These are phyloP conservation scores for Drosophila suboccidentalis DNA, from an alignment of 2,888 invertebrate species.

Conservation along the genomic window DNA sequence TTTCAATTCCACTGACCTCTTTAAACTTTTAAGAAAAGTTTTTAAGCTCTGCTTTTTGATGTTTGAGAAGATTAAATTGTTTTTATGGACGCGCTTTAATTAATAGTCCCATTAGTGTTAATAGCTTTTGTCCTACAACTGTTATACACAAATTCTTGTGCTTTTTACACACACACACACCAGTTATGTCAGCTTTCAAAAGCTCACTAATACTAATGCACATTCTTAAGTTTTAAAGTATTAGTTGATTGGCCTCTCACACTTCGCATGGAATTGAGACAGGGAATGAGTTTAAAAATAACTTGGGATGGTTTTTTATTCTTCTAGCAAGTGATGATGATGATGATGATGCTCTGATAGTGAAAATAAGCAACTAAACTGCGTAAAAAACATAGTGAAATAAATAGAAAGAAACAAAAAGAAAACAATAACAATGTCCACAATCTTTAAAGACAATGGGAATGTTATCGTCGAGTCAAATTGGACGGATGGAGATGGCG, in stretches of 20 bases:
- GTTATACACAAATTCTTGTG: conserved; percentile 3
- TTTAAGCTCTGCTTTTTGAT: conserved; percentile 16
- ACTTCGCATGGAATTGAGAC: conserved; percentile 4
- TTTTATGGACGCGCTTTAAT: conserved; percentile 2
- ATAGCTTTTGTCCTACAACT: conserved; percentile 4
- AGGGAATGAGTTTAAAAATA: neutral
- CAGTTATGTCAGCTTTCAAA: conserved; percentile 9
- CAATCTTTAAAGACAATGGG: conserved; percentile 19
- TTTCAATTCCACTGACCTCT: neutral
- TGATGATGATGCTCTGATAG: conserved; percentile 32
- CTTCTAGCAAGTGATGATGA: conserved; percentile 6
- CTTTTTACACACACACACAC: neutral
- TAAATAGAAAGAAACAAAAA: conserved; percentile 1
- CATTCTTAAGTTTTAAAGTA: neutral
- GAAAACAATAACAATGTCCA: conserved; percentile 37
- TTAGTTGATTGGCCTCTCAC: conserved; percentile 7
- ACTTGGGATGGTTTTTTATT: conserved; percentile 3
- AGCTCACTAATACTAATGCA: conserved; percentile 29
- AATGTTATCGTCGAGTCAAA: conserved; percentile 17
- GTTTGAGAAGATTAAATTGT: conserved; percentile 7
- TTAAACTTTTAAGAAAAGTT: neutral
- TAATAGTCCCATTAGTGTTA: conserved; percentile 2
- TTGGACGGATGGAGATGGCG: conserved; percentile 17
- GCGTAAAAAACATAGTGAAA: conserved; percentile 2
- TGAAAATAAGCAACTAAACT: conserved; percentile 28